Percentiles rank a stretch among this genome's conserved stretches.
Evolutionary conservation across 1,140 invertebrate species (phyloP).

Genomic region (Pogonus chalceus): DNA sequence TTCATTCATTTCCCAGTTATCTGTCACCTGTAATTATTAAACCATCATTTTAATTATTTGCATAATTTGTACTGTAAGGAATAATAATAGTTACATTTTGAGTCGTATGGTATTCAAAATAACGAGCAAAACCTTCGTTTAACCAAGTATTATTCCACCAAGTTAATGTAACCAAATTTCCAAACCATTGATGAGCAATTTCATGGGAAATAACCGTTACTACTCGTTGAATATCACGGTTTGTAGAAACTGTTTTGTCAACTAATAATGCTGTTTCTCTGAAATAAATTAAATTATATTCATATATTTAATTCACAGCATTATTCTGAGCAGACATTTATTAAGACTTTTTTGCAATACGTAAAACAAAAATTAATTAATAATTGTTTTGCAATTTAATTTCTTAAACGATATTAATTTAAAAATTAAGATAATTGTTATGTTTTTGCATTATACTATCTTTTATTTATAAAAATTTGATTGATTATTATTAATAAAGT

Average conservation of each 20-base stretch:
- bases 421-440: too few species aligned
- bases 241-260: conserved; percentile 37
- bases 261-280: conserved; percentile 51
- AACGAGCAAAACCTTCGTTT: conserved; percentile 42
- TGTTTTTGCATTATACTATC: too few species aligned
- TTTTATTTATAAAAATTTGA: too few species aligned
- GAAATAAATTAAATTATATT: too few species aligned
- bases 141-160: conserved; percentile 43
- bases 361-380: too few species aligned
- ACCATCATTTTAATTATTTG: not conserved
- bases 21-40: not conserved
- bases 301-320: too few species aligned
- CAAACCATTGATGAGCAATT: conserved; percentile 60
- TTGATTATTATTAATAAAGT: too few species aligned
- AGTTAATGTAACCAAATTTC: conserved; percentile 51
- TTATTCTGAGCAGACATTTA: too few species aligned
- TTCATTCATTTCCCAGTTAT: conserved; percentile 26
- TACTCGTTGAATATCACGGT: conserved; percentile 36
- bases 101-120: conserved; percentile 32
- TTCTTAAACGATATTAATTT: too few species aligned
- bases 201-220: conserved; percentile 49
- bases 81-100: conserved; percentile 16
- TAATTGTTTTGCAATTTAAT: too few species aligned
- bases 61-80: not conserved
- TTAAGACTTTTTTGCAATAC: too few species aligned